Percentiles rank a stretch among this genome's conserved stretches.
Conservation (phyloP, 2,888 invertebrate species). For the Idaea biselata region DNA sequence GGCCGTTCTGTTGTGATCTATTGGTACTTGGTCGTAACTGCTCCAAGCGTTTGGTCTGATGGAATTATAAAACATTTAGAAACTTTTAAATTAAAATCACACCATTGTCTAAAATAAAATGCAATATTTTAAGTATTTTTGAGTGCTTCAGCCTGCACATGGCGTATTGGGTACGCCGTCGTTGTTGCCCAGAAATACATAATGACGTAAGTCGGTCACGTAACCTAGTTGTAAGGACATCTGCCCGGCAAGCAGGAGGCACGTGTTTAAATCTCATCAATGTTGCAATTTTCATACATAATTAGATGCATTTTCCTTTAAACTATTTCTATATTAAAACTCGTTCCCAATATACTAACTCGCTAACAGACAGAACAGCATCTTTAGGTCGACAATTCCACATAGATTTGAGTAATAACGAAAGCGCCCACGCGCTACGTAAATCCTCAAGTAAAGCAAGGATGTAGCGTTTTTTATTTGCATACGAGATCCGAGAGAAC, state of each 20-base stretch:
- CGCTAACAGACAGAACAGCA: slow-evolving; percentile 53
- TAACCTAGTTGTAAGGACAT: not conserved
- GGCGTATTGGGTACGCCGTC: too few relatives aligned
- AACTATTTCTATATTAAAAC: not conserved
- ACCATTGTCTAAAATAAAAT: too few relatives aligned
- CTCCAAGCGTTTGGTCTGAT: slow-evolving; percentile 44
- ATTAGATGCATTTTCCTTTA: too few relatives aligned
- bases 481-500: slow-evolving; percentile 58
- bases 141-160: not conserved
- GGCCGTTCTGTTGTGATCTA: slow-evolving; percentile 69
- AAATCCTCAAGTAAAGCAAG: slow-evolving; percentile 54
- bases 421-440: slow-evolving; percentile 56
- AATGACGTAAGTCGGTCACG: not conserved
- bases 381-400: slow-evolving; percentile 71
- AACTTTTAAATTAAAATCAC: too few relatives aligned
- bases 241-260: not conserved
- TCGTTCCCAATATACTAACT: slow-evolving; percentile 37
- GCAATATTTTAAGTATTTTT: not conserved
- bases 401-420: slow-evolving; percentile 63
- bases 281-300: too few relatives aligned
- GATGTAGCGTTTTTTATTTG: slow-evolving; percentile 60
- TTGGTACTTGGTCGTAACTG: slow-evolving; percentile 61
- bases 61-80: not conserved
- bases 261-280: not conserved
- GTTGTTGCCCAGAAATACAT: too few relatives aligned